Base-by-base conservation (phyloP, 2,113 vertebrate genomes). In the Hiodon alosoides region DNA sequence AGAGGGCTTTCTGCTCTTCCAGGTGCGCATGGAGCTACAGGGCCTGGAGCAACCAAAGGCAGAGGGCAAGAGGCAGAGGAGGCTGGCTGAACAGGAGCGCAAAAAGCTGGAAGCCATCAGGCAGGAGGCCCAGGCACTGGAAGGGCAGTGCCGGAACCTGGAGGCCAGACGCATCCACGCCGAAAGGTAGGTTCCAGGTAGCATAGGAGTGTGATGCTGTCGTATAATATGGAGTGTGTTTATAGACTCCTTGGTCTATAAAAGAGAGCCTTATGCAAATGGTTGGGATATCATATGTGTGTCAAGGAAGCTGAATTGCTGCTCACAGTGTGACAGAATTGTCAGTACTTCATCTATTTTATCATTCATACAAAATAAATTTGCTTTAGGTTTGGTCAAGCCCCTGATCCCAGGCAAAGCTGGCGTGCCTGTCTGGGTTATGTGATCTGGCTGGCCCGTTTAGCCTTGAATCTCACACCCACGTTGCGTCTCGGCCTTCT, bases 11-110 rank as follows among this genome's bases (percentile, higher is more conserved):
- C 31, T 31, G 31, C 31, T 31, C 31, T 73, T 11, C 46, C 46
- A 95, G 94, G 91, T 88, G 77, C 90, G 87, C 65, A 55, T 90
- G 8, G 89, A 90, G 61, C 10, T 94, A 74, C 90, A 94, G 85
- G 72, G 71, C 5, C 60, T 92, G 3, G 83, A 91, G 82, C 76
- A 82, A 16, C 90, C 92, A 79, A 86, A 79, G 17, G 87, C 81
- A 59, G 89, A 94, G 55, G 76, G 80, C 0, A 89, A 93, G 0
- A 70, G 85, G 80, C 92, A 94, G 81, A 86, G 87, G 31, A 86
- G 89, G 58, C 84, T 88, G 2, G 84, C 92, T 0, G 81, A 92
- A 79, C 89, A 78, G 55, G 85, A 85, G 46, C 86, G 68, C 1
- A 80, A 79, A 60, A 90, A 93, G 53, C 71, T 79, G 0, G 73